These are phyloP conservation scores for Parthenolecanium corni DNA, from an alignment of 2,888 invertebrate species.

Conservation along the genomic window DNA sequence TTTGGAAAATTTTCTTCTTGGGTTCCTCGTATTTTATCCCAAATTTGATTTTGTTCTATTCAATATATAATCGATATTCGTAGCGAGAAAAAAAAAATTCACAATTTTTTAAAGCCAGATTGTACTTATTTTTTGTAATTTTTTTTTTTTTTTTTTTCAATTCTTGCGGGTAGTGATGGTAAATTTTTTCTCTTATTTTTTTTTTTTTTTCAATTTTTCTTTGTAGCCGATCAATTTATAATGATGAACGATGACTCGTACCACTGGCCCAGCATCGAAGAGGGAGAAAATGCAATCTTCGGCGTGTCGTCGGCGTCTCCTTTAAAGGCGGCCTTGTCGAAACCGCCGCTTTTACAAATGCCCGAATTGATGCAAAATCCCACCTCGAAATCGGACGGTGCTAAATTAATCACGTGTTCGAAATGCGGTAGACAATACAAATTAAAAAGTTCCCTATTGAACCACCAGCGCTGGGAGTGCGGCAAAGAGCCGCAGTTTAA, in stretches of 20 bases:
- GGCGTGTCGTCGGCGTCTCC: slow-evolving; percentile 17
- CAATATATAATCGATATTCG: too few species aligned
- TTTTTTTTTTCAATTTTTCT: background rate
- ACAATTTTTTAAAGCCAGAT: background rate
- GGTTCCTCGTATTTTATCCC: too few species aligned
- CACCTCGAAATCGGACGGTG: slow-evolving; percentile 21
- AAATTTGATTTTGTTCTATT: too few species aligned
- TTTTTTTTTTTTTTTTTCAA: background rate
- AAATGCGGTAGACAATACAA: slow-evolving; percentile 34
- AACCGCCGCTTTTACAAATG: slow-evolving; percentile 23
- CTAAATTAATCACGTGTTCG: slow-evolving; percentile 30
- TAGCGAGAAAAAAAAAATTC: background rate
- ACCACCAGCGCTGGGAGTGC: slow-evolving; percentile 35
- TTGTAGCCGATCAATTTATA: slow-evolving; percentile 27
- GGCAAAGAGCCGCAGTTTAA: slow-evolving; percentile 37
- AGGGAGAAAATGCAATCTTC: slow-evolving; percentile 21
- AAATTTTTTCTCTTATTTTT: background rate
- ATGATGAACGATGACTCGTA: slow-evolving; percentile 26
- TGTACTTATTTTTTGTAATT: background rate
- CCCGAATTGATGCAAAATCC: slow-evolving; percentile 27
- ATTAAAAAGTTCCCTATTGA: slow-evolving; percentile 33
- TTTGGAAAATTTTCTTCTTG: too few species aligned
- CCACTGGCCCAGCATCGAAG: slow-evolving; percentile 24
- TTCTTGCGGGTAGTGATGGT: too few species aligned
- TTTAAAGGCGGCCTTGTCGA: slow-evolving; percentile 28